phyloP scores from a whole-genome alignment of 2,113 vertebrate genomes.

The Phaethon lepturus region DNA sequence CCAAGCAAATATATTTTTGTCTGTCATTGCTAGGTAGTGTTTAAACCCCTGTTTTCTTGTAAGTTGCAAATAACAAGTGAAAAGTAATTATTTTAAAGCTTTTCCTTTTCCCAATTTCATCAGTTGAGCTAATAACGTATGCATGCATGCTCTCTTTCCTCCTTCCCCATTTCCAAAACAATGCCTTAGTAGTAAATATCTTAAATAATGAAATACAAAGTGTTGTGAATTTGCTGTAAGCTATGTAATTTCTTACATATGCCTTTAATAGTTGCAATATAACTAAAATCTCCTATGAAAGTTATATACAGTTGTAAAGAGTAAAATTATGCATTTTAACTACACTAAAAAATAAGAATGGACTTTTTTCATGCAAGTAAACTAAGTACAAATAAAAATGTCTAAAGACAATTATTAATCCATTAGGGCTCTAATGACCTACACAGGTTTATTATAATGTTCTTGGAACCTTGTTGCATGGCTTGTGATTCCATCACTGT shows the following conservation, averaged over 20 bases:
- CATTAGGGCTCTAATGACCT: not conserved
- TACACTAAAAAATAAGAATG: not conserved
- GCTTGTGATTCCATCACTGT: not conserved
- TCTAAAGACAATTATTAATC: not conserved
- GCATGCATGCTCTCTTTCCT: too few species aligned
- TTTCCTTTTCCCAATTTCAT: not conserved
- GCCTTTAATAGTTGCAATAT: not conserved
- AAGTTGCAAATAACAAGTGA: not conserved
- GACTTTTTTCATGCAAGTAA: not conserved
- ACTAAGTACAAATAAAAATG: not conserved
- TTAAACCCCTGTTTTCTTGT: not conserved
- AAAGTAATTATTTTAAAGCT: not conserved
- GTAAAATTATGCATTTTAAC: not conserved
- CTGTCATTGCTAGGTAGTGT: not conserved
- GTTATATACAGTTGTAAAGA: not conserved
- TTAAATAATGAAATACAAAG: not conserved
- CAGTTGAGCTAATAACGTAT: not conserved
- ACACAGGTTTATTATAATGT: fast-evolving
- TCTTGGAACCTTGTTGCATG: not conserved
- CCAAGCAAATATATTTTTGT: not conserved
- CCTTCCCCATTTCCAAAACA: not conserved
- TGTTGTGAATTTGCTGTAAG: not conserved
- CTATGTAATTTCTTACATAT: not conserved
- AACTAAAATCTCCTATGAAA: not conserved
- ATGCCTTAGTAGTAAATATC: not conserved